A percentile compares a stretch with the other conserved stretches of the same genome.
Conservation (phyloP, 30 jellyfish, hydroid and myxozoan genomes). For the Nemopilema nomurai region DNA sequence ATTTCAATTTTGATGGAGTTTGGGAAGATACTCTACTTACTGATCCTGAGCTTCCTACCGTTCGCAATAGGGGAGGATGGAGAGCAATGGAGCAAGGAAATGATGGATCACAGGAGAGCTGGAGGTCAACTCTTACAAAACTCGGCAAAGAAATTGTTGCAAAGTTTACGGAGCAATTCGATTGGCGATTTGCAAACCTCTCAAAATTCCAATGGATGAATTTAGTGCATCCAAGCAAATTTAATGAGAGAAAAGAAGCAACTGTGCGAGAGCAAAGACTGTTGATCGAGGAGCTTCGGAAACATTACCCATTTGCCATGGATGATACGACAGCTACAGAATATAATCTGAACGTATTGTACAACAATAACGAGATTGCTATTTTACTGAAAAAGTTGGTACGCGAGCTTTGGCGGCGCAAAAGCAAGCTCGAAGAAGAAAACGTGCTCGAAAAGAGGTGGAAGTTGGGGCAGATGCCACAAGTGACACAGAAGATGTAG, state of each 20-base stretch:
- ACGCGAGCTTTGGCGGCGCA: slow-evolving; percentile 26
- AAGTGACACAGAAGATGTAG: slow-evolving; percentile 3
- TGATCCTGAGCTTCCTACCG: slow-evolving; percentile 48
- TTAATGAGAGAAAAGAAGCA: slow-evolving; percentile 47
- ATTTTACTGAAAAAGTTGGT: slow-evolving; percentile 5
- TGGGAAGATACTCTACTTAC: slow-evolving; percentile 42
- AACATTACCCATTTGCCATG: slow-evolving; percentile 49
- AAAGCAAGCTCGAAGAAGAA: slow-evolving; percentile 14
- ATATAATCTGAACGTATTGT: too few relatives aligned
- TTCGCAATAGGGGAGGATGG: slow-evolving; percentile 43
- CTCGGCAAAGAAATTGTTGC: slow-evolving; percentile 38
- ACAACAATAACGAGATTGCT: slow-evolving; percentile 36
- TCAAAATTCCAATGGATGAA: slow-evolving; percentile 32
- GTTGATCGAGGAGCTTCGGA: slow-evolving; percentile 33
- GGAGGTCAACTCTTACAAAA: slow-evolving; percentile 14
- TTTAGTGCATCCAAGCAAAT: slow-evolving; percentile 32
- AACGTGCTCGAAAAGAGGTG: slow-evolving; percentile 16
- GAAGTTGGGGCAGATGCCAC: slow-evolving; percentile 14
- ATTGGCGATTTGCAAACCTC: slow-evolving; percentile 50
- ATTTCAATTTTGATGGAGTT: slow-evolving; percentile 21
- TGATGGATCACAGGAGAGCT: slow-evolving; percentile 58
- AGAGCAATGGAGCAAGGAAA: slow-evolving; percentile 60
- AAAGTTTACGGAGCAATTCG: slow-evolving; percentile 51
- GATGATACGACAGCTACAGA: slow-evolving; percentile 38
- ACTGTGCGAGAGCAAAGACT: slow-evolving; percentile 45